Base-by-base conservation (phyloP, 2,888 invertebrate genomes). In the Agonopterix subpropinquella region DNA sequence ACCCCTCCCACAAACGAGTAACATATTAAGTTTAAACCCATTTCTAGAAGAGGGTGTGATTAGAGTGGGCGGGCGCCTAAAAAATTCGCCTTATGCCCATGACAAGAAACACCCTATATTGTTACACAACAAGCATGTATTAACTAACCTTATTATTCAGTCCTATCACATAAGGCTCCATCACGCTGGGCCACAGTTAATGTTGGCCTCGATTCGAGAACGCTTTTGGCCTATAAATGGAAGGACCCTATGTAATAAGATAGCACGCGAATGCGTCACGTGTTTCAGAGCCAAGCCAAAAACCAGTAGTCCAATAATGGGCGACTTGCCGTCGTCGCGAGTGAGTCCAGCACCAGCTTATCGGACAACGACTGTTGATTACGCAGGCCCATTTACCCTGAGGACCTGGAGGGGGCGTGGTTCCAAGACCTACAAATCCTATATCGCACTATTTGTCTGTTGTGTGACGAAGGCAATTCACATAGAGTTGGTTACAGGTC, bases 31-130 rank as follows among this genome's bases (percentile, higher is more conserved):
- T 43, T 57, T 61, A 36, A 62, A 56, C 44, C 50, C 51, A 0
- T 63, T 54, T 44, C 2, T 63, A 10, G 60, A 62, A 1, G 41
- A 59, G 18, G 52, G 54, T 0, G 18, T 63, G 5, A 55, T 62
- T 41, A 53, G 62, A 7, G 62, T 65, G 2, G 65, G 61, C 11
- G 67, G 63, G 11, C 55, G 62, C n/a, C 36, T 67, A 2, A 11
- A 15, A 1, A 58, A 58, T 45, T 58, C 61, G n/a, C n/a, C n/a
- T n/a, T n/a, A n/a, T n/a, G 1, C 7, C 50, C 59, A 52, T 45
- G 53, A 61, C 3, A 64, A 62, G 46, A 64, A 62, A 37, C 62
- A 64, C 35, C 65, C 62, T 2, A 57, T 65, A 13, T 15, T 65
- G 10, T 13, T 69, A 55, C 57, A 63, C 49, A 61, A 62, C 47